A percentile compares a stretch with the other conserved stretches of the same genome.
Evolutionary conservation across 2,113 vertebrate genomes (phyloP).

Genomic region (Macrotis lagotis): DNA sequence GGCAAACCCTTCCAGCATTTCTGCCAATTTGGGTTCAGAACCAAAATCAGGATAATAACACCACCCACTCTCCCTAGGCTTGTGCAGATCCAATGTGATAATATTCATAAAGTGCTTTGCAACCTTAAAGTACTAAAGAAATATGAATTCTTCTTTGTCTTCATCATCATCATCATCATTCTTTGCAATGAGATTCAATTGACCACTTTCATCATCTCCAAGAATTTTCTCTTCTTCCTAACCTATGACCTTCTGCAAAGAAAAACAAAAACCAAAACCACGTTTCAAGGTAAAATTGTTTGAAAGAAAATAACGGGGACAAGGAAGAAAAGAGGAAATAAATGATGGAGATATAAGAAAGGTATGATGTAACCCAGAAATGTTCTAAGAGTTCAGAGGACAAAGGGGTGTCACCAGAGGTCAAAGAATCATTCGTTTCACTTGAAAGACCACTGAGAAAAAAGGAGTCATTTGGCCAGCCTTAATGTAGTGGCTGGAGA

Average conservation of each 20-base stretch:
- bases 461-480: neutral
- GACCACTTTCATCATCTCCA: neutral
- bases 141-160: neutral
- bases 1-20: neutral
- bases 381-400: neutral
- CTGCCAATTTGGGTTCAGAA: too few relatives aligned
- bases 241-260: neutral
- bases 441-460: neutral
- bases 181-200: neutral
- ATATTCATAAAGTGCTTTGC: neutral
- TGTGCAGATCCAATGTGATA: neutral
- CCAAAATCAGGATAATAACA: neutral
- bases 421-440: neutral
- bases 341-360: neutral
- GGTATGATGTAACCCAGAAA: neutral
- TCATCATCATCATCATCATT: neutral
- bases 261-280: neutral
- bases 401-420: neutral
- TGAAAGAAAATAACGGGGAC: neutral
- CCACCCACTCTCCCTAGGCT: neutral
- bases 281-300: neutral
- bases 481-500: neutral
- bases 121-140: neutral
- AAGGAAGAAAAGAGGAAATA: neutral
- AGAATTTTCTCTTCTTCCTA: neutral